Percentiles rank a stretch among this genome's conserved stretches.
Evolutionary conservation across 2,797 vertebrate genomes (phyloP).

Genomic region (Petrocephalus sullivani): DNA sequence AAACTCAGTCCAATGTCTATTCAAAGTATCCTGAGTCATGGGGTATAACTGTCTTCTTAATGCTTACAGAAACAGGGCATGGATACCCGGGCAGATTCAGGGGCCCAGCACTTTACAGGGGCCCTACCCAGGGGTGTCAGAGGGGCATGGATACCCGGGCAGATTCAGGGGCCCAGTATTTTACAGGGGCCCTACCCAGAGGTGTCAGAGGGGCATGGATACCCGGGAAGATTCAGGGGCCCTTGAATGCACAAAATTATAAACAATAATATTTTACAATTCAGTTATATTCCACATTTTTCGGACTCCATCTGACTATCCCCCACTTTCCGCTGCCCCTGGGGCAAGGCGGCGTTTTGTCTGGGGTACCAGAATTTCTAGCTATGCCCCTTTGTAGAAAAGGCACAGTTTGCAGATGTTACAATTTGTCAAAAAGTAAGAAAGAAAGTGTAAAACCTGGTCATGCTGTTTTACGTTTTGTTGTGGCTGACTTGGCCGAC

Average conservation of each 20-base stretch:
- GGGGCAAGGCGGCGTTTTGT: not conserved
- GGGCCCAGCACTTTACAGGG: no score
- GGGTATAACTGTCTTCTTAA: not conserved
- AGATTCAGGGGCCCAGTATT: not conserved
- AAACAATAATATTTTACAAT: not conserved
- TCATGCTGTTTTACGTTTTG: not conserved
- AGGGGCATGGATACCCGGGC: not conserved
- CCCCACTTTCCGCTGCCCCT: not conserved
- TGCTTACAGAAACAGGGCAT: not conserved
- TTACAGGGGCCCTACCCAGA: not conserved
- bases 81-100: not conserved
- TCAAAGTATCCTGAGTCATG: not conserved
- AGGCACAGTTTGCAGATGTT: not conserved
- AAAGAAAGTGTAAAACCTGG: not conserved
- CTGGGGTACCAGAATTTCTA: not conserved
- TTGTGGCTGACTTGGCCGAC: not conserved
- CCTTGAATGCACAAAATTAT: no score
- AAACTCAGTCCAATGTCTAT: not conserved
- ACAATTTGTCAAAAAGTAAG: not conserved
- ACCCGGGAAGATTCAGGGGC: no score
- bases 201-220: no score
- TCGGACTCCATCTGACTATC: not conserved
- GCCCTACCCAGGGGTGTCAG: no score
- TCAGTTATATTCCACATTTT: not conserved
- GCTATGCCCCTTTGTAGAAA: not conserved